These are phyloP conservation scores for Peucedramus taeniatus DNA, from an alignment of 2,113 vertebrate genomes.

Conservation along the genomic window DNA sequence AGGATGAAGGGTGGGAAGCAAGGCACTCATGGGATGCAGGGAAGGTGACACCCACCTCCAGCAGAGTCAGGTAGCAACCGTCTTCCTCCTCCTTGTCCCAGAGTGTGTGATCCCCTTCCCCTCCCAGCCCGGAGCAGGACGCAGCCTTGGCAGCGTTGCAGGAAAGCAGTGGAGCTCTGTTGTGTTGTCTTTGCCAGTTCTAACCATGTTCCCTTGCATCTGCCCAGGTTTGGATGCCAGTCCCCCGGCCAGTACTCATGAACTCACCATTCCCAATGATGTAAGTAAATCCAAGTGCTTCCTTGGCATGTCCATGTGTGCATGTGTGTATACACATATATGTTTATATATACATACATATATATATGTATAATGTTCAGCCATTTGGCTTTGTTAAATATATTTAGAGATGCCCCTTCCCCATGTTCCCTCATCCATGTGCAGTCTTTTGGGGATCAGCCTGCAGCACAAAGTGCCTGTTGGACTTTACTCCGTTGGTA, in stretches of 20 bases:
- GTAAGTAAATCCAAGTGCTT: constrained; percentile 81
- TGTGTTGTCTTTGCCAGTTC: background rate
- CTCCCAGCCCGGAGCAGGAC: constrained; percentile 8
- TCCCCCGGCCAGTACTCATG: constrained; percentile 95
- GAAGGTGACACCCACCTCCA: background rate
- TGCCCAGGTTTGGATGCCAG: constrained; percentile 92
- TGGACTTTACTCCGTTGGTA: background rate
- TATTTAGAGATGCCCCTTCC: background rate
- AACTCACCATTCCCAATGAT: constrained; percentile 99
- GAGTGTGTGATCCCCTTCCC: constrained; percentile 52
- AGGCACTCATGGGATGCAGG: background rate
- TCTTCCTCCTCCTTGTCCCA: constrained; percentile 45
- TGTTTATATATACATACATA: background rate
- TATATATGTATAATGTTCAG: background rate
- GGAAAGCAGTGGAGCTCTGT: background rate
- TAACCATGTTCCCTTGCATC: constrained; percentile 67
- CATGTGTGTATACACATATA: no score
- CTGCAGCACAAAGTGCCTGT: fast-evolving
- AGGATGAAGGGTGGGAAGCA: background rate
- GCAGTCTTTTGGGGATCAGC: background rate
- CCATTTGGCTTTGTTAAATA: background rate
- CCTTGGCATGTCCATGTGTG: background rate
- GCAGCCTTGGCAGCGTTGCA: background rate
- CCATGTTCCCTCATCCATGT: background rate
- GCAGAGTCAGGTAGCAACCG: background rate